Evolutionary conservation across 1,140 invertebrate genomes (phyloP).

Genomic region (Platorchestia sp.): DNA sequence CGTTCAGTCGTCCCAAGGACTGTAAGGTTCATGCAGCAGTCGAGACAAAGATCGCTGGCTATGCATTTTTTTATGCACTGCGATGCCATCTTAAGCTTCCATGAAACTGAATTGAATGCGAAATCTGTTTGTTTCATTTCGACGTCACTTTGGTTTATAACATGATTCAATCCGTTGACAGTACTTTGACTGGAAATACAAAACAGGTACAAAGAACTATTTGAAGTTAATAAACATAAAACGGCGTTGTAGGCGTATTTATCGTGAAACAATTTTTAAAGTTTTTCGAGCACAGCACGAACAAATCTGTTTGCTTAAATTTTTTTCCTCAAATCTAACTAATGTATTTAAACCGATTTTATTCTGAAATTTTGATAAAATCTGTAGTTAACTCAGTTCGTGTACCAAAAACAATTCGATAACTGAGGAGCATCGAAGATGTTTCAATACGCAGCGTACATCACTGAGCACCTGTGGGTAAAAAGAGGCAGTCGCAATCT

Average conservation of each 20-base stretch:
- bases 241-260: background rate
- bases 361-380: background rate
- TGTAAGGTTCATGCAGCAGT: background rate
- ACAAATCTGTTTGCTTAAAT: too few relatives aligned
- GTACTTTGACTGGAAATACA: background rate
- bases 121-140: too few relatives aligned
- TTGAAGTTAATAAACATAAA: background rate
- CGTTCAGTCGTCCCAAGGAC: background rate
- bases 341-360: too few relatives aligned
- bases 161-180: background rate
- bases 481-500: too few relatives aligned
- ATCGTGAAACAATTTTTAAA: background rate
- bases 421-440: background rate
- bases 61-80: background rate
- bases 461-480: too few relatives aligned
- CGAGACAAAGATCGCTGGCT: background rate
- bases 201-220: background rate
- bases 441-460: background rate
- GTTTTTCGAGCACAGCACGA: background rate
- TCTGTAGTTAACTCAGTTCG: background rate
- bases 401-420: background rate
- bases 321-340: too few relatives aligned
- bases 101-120: too few relatives aligned
- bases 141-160: background rate
- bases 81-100: background rate